These are phyloP conservation scores for Capitulum mitella DNA, from an alignment of 2,888 invertebrate genomes.

Conservation along the genomic window DNA sequence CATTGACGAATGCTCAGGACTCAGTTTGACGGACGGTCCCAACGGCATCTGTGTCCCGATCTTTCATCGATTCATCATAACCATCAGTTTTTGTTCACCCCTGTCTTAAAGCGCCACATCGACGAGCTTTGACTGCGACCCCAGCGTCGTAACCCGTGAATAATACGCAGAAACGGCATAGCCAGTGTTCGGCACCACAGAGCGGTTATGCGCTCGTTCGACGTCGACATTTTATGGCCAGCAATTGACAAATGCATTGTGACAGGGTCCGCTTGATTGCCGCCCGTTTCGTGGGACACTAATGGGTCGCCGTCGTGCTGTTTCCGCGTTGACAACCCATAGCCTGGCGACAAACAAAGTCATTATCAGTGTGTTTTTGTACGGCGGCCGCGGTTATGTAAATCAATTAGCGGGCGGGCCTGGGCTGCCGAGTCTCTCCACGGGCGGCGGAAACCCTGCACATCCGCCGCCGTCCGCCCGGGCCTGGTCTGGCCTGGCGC, in stretches of 20 bases:
- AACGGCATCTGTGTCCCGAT: too few relatives aligned
- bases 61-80: slow-evolving; percentile 7
- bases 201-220: too few relatives aligned
- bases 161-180: neutral
- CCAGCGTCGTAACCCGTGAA: neutral
- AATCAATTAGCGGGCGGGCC: neutral
- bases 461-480: neutral
- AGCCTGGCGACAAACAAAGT: neutral
- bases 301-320: neutral
- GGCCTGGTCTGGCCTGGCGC: neutral
- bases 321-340: neutral
- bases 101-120: too few relatives aligned
- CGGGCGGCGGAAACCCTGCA: neutral
- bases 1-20: too few relatives aligned
- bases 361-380: neutral
- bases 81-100: neutral
- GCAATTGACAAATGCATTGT: slow-evolving; percentile 4
- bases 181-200: neutral
- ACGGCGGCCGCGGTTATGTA: neutral
- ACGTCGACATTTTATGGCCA: neutral
- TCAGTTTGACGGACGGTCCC: too few relatives aligned
- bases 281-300: neutral
- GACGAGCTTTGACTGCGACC: too few relatives aligned
- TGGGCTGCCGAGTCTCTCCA: neutral
- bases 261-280: neutral